A percentile compares a stretch with the other conserved stretches of the same genome.
phyloP scores from a whole-genome alignment of 2,113 vertebrate species.

The Spea bombifrons region DNA sequence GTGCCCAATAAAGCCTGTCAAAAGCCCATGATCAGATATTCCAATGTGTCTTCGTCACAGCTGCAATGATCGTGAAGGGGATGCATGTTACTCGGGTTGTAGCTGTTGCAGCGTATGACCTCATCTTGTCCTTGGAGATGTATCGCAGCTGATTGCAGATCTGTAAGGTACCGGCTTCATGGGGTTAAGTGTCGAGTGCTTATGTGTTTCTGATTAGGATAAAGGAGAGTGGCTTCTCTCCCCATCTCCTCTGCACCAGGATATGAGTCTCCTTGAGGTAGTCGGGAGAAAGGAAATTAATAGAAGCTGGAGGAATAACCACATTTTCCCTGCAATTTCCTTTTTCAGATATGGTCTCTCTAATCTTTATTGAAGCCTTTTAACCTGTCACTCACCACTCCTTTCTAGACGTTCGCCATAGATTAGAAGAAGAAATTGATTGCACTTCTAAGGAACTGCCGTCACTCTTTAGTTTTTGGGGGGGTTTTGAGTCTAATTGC shows the following conservation, averaged over 20 bases:
- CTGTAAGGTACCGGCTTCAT: conserved; percentile 12
- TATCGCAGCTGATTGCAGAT: conserved; percentile 23
- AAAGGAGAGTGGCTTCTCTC: conserved; percentile 13
- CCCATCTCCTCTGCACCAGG: conserved; percentile 32
- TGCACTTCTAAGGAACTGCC: background rate
- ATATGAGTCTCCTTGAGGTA: conserved; percentile 47
- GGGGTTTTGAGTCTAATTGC: background rate
- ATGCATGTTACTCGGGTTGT: too few species aligned
- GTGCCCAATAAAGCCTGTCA: too few species aligned
- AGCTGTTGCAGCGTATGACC: background rate
- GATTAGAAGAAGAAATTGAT: conserved; percentile 33
- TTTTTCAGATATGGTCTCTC: conserved; percentile 41
- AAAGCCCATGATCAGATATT: too few species aligned
- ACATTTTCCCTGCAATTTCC: conserved; percentile 46
- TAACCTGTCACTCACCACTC: conserved; percentile 40
- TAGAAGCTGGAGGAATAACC: conserved; percentile 42
- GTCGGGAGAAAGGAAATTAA: conserved; percentile 45
- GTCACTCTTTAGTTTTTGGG: background rate
- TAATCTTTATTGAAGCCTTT: conserved; percentile 48
- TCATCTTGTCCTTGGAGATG: conserved; percentile 1
- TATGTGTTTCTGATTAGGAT: conserved; percentile 45
- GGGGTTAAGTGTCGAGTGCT: conserved; percentile 43
- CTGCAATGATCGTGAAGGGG: too few species aligned
- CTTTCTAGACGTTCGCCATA: conserved; percentile 22
- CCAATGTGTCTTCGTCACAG: too few species aligned